Evolutionary conservation across 2,797 vertebrate species (phyloP).

Genomic region (Pyrocephalus nanus): DNA sequence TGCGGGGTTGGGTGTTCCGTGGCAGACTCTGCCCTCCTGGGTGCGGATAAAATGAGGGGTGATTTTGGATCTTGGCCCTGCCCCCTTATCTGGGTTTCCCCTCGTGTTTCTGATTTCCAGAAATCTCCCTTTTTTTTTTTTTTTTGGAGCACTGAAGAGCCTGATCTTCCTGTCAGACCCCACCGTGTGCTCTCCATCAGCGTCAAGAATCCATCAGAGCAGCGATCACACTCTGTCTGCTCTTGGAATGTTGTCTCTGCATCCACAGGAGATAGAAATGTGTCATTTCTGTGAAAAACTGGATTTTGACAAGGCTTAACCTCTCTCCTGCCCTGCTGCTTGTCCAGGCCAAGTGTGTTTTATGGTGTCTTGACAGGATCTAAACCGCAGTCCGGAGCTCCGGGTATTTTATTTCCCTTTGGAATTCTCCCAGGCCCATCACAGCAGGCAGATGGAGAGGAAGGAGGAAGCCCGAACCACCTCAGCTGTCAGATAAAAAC

Average conservation of each 20-base stretch:
- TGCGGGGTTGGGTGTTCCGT: background rate
- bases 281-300: background rate
- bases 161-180: background rate
- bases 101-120: background rate
- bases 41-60: background rate
- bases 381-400: background rate
- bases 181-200: background rate
- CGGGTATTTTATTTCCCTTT: background rate
- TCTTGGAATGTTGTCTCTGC: background rate
- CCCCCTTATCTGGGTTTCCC: background rate
- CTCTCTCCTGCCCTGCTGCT: background rate
- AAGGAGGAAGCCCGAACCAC: background rate
- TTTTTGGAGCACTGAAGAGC: background rate
- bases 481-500: background rate
- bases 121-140: accelerated
- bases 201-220: background rate
- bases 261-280: background rate
- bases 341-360: background rate
- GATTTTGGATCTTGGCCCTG: background rate
- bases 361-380: background rate
- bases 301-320: background rate
- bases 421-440: constrained; percentile 2
- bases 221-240: background rate
- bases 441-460: background rate
- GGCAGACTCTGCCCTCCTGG: background rate